Evolutionary conservation across 2,797 vertebrate species (phyloP), one percentile per base, ranked within the genome.

Genomic region (Harpagifer antarcticus): DNA sequence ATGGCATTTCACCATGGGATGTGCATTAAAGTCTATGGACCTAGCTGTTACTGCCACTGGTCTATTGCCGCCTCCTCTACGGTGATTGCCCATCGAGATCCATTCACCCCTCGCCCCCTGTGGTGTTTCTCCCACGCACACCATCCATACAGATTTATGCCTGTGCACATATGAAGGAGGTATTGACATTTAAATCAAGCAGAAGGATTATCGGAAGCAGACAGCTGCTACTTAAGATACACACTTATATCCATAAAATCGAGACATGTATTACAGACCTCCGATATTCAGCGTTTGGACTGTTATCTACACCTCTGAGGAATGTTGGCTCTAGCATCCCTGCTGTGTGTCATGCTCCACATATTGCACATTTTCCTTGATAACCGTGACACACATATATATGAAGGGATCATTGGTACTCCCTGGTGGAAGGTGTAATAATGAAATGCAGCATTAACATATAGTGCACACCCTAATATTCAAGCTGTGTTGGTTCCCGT

Each of bases 111-210:
- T 64, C 58, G 43, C 56, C 59, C 65, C 61, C 23, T 4, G 15
- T 82, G 70, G 87, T 72, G 76, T 83, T 64, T 67, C 76, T 20
- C 52, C 78, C 76, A 70, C 72, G 91, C 79, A 85, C 88, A 85
- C 73, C 33, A 73, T 81, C 76, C 78, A 68, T 77, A 74, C 71
- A 86, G 77, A 84, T 87, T 83, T 72, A 82, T 78, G 69, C 73
- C 66, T 37, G 64, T 87, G 84, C 85, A 86, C 79, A 83, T 81
- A 82, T 72, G 71, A 89, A 84, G 74, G 71, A 86, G 79, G 86
- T 87, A 90, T 88, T 93, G 84, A 86, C 90, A 94, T 93, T 92
- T 89, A 83, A 90, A 86, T 92, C 76, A 83, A 90, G 87, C 82
- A 63, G 37, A 69, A 80, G 84, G 87, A 89, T 91, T 92, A 90